Evolutionary conservation across 2,797 vertebrate genomes (phyloP), one percentile per base, ranked within the genome.

Genomic region (Cirrhinus molitorella): DNA sequence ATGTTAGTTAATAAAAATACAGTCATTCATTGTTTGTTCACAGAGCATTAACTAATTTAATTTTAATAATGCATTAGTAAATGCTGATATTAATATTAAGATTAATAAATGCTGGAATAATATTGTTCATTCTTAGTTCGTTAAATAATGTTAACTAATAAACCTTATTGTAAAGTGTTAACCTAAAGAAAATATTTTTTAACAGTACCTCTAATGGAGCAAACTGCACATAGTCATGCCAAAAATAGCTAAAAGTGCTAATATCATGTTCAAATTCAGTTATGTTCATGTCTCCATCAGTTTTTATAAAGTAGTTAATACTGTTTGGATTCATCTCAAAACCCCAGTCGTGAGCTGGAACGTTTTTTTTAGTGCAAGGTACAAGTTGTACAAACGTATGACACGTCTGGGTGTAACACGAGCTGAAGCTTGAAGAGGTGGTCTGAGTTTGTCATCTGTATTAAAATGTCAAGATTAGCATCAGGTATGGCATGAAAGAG

Each of bases 391-490:
- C 63, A 21, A 21, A 21, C 31, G 31, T 37, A 37, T 12, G 9
- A n/a, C 28, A 53, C 4, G 19, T 37, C 71, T 73, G n/a, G 13
- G n/a, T 79, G 19, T 51, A 79, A 67, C 9, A 3, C 11, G 28
- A 53, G 31, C 28, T 2, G 16, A 31, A 37, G 28, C 34, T 40
- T 70, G n/a, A 53, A 67, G 21, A 79, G n/a, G 16, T 55, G 21
- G 49, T 72, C 45, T 72, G 16, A 34, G 13, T 79, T 53, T 37
- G 51, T 40, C 49, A 80, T 55, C 31, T 57, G 47, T 28, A 70
- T 68, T 25, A 57, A 40, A 68, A 55, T 80, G 34, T 57, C 78
- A 80, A 53, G 66, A 43, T 80, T 57, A 68, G 37, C 34, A 80
- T 43, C 73, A 43, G 21, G 53, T 23, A 25, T 43, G 34, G 23